phyloP scores from a whole-genome alignment of 1,140 invertebrate genomes.

The Stegodyphus dumicola region DNA sequence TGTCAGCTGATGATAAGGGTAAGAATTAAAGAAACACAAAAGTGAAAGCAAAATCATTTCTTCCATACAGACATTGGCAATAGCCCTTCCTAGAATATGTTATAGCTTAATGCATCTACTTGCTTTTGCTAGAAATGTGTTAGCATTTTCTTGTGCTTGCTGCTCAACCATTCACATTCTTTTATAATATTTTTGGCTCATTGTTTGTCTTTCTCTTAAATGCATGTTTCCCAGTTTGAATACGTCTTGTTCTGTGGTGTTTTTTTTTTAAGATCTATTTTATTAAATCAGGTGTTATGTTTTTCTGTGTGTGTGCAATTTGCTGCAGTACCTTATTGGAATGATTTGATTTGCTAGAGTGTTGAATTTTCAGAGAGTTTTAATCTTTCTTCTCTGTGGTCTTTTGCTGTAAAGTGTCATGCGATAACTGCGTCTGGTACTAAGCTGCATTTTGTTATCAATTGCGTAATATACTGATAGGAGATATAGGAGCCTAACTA shows the following conservation, averaged over 20 bases:
- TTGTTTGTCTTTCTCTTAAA: constrained; percentile 34
- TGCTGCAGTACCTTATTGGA: too few relatives aligned
- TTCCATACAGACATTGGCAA: constrained; percentile 36
- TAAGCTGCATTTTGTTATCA: too few relatives aligned
- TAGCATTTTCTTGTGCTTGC: constrained; percentile 55
- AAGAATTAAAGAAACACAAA: constrained; percentile 8
- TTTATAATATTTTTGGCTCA: constrained; percentile 13
- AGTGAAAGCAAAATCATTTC: background rate
- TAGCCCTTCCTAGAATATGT: constrained; percentile 30
- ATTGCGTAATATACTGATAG: too few relatives aligned
- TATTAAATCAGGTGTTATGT: too few relatives aligned
- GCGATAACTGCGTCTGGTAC: too few relatives aligned
- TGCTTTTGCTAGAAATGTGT: constrained; percentile 52
- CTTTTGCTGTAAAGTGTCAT: too few relatives aligned
- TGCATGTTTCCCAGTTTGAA: constrained; percentile 47
- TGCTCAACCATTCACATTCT: constrained; percentile 34
- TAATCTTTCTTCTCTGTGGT: too few relatives aligned
- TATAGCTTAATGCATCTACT: constrained; percentile 51
- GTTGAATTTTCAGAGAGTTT: too few relatives aligned
- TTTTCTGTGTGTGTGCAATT: too few relatives aligned
- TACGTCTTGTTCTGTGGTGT: constrained; percentile 41
- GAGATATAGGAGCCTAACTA: too few relatives aligned
- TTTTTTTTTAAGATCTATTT: background rate
- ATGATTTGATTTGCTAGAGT: too few relatives aligned
- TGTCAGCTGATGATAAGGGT: constrained; percentile 34